Percentiles rank a stretch among this genome's conserved stretches.
Evolutionary conservation across 1,140 invertebrate genomes (phyloP).

Genomic region (Gryon sp.): DNA sequence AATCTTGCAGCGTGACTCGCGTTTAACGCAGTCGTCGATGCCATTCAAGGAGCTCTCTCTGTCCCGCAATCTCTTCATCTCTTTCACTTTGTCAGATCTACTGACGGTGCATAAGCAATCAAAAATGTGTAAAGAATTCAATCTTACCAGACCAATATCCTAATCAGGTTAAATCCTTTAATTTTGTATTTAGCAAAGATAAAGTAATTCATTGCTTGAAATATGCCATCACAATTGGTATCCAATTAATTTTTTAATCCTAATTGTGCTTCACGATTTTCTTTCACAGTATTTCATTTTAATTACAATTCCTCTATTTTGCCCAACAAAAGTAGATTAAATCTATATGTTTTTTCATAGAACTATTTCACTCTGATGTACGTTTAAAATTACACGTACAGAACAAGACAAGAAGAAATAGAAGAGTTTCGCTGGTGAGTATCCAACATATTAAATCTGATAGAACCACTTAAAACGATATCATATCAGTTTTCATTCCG

Average conservation of each 20-base stretch:
- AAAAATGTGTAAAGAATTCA: conserved; percentile 59
- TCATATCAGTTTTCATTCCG: conserved; percentile 14
- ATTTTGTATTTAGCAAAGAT: conserved; percentile 15
- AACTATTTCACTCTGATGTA: too few species aligned
- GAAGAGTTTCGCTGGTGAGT: too few species aligned
- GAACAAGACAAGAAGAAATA: too few species aligned
- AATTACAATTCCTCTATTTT: too few species aligned
- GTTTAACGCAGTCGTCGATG: conserved; percentile 40
- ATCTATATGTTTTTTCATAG: too few species aligned
- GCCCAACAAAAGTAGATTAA: too few species aligned
- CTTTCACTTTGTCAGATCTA: conserved; percentile 44
- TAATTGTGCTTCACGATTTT: too few species aligned
- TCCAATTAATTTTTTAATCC: too few species aligned
- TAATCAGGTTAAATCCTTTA: conserved; percentile 41
- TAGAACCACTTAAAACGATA: conserved; percentile 6
- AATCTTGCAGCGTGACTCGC: conserved; percentile 58
- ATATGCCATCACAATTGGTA: too few species aligned
- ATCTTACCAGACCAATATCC: conserved; percentile 7
- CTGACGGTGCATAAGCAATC: conserved; percentile 53
- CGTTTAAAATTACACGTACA: too few species aligned
- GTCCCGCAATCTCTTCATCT: too few species aligned
- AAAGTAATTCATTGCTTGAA: conserved; percentile 47
- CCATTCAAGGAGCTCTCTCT: conserved; percentile 52
- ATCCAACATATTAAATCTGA: not conserved
- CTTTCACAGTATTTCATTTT: too few species aligned